These are phyloP conservation scores for Sarcophilus harrisii DNA, from an alignment of 2,797 vertebrate genomes.

Conservation along the genomic window DNA sequence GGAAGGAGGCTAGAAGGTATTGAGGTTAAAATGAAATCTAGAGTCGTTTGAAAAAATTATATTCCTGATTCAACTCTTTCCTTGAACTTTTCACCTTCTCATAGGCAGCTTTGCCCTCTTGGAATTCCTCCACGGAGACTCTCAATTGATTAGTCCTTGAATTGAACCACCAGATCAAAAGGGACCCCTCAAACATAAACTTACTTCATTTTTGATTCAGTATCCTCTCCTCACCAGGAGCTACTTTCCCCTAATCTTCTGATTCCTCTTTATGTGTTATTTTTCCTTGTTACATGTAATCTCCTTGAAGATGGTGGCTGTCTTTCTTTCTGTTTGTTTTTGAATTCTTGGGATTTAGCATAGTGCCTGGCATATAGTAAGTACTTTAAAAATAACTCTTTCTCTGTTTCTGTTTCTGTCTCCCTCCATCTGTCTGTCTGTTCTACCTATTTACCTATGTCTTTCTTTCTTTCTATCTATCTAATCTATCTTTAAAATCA, in stretches of 20 bases:
- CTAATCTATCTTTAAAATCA: neutral
- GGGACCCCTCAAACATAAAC: neutral
- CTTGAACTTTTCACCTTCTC: neutral
- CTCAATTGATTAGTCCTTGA: neutral
- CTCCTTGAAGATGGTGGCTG: neutral
- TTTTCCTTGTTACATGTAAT: neutral
- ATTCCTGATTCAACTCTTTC: neutral
- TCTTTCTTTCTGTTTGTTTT: neutral
- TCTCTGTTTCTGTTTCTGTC: too few relatives aligned
- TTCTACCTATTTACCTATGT: too few relatives aligned
- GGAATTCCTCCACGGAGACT: neutral
- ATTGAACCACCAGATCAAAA: neutral
- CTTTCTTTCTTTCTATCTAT: too few relatives aligned
- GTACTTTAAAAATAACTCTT: neutral
- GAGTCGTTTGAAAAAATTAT: slow-evolving; percentile 1
- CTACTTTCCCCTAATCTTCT: neutral
- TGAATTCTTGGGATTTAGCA: neutral
- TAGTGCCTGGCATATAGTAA: neutral
- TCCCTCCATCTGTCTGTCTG: too few relatives aligned
- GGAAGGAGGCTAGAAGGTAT: neutral
- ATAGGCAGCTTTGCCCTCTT: neutral
- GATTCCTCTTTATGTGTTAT: neutral
- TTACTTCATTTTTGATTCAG: neutral
- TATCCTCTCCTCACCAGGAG: neutral
- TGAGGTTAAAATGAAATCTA: slow-evolving; percentile 4